A percentile compares a stretch with the other conserved stretches of the same genome.
phyloP scores from a whole-genome alignment of 35 echinoderm and acorn worm species.

The Eucidaris tribuloides region DNA sequence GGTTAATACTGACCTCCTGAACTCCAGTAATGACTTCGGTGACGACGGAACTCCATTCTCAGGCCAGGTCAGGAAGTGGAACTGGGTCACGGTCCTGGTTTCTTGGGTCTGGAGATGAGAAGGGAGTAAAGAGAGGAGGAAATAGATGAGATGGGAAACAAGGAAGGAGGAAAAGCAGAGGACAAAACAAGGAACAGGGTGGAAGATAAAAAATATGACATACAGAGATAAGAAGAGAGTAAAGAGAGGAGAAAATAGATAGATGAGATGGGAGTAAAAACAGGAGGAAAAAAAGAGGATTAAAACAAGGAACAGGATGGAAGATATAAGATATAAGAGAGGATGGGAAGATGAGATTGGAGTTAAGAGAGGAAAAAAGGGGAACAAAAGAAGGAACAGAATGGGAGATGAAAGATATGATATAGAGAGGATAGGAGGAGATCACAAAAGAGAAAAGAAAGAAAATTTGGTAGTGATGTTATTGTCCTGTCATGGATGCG shows the following conservation, averaged over 20 bases:
- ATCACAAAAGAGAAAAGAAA: no score
- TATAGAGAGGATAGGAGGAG: no score
- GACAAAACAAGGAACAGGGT: no score
- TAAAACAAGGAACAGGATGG: not conserved
- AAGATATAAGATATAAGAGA: not conserved
- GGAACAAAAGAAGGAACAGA: no score
- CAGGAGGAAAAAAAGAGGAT: not conserved
- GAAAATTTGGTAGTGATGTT: no score
- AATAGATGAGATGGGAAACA: not conserved
- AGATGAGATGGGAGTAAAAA: no score
- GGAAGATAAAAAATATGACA: not conserved
- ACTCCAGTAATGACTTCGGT: slow-evolving; percentile 90
- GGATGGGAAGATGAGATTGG: not conserved
- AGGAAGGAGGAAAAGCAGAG: not conserved
- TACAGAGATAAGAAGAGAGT: no score
- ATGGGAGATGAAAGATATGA: no score
- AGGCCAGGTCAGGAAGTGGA: slow-evolving; percentile 98
- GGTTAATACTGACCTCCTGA: slow-evolving; percentile 93
- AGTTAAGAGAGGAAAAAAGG: not conserved
- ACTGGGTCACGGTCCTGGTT: slow-evolving; percentile 95
- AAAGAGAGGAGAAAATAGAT: no score
- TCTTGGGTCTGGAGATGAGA: slow-evolving; percentile 79
- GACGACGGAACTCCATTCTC: slow-evolving; percentile 84
- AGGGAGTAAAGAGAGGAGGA: not conserved
- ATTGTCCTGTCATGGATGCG: no score